Percentiles rank a stretch among this genome's conserved stretches.
phyloP scores from a whole-genome alignment of 2,113 vertebrate species.

The Chunga burmeisteri region DNA sequence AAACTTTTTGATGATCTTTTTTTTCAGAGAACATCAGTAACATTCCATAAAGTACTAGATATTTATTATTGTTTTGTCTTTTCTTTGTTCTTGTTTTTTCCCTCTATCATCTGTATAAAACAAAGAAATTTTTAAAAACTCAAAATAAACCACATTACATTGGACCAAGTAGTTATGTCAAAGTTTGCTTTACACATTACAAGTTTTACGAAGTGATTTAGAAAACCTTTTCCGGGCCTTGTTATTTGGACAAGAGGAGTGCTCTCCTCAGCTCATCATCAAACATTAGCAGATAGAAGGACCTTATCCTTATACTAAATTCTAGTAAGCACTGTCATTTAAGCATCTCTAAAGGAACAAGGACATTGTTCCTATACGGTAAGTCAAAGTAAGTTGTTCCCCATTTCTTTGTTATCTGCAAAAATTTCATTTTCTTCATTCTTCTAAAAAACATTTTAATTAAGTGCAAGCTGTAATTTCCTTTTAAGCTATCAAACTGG shows the following conservation, averaged over 20 bases:
- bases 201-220: neutral
- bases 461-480: neutral
- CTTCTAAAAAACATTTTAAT: neutral
- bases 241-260: neutral
- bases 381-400: neutral
- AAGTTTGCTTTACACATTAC: neutral
- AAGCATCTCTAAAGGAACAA: neutral
- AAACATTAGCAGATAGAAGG: neutral
- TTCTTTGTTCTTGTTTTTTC: neutral
- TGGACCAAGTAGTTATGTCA: neutral
- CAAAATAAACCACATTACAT: neutral
- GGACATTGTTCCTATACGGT: neutral
- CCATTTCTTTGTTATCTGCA: neutral
- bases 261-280: neutral
- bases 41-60: neutral
- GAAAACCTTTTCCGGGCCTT: neutral
- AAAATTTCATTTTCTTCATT: neutral
- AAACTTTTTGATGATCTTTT: neutral
- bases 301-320: neutral
- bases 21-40: neutral
- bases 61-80: neutral
- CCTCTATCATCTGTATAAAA: neutral
- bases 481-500: neutral
- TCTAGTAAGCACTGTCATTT: neutral
- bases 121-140: neutral